Evolutionary conservation across 2,888 invertebrate genomes (phyloP), one percentile per base, ranked within the genome.

Genomic region (Sipha maydis): DNA sequence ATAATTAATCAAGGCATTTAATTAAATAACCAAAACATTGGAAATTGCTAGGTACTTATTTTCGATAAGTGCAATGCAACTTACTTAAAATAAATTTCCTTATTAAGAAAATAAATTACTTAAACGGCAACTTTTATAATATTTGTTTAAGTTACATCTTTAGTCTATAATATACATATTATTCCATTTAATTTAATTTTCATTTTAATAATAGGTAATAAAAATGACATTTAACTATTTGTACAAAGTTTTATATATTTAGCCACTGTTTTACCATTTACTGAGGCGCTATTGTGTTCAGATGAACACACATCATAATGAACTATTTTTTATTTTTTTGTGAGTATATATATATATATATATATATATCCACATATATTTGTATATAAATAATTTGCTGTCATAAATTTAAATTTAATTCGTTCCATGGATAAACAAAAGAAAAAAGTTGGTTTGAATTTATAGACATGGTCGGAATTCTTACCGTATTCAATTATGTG

Each of bases 391-490:
- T 54, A 76, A 61, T 56, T 38, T 28, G 41, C 38, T 41, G 76
- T 61, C 38, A 67, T 85, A 77, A 77, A 85, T 85, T 77, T 85
- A 85, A 41, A 77, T 77, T 85, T 41, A 77, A 85, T 85, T 77
- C 41, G 28, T 41, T 77, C 67, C 76, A 28, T 41, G 41, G 38
- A 83, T 14, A 76, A 71, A 83, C 17, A 28, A 48, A 14, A 48
- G n/a, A 41, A 82, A 69, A 83, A 83, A 83, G 83, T 83, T 48
- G 34, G 56, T 83, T 73, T n/a, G 31, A 56, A 34, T 75, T 48
- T 56, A 56, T 75, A 75, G 54, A n/a, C 75, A 38, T 38, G 80
- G 38, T 54, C 28, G 56, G 79, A 34, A 34, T 61, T n/a, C 56
- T 61, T 61, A 38, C 14, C 34, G 17, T n/a, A 79, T 79, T 79